Evolutionary conservation across 2,113 vertebrate species (phyloP), one percentile per base, ranked within the genome.

Genomic region (Callopanchax toddi): DNA sequence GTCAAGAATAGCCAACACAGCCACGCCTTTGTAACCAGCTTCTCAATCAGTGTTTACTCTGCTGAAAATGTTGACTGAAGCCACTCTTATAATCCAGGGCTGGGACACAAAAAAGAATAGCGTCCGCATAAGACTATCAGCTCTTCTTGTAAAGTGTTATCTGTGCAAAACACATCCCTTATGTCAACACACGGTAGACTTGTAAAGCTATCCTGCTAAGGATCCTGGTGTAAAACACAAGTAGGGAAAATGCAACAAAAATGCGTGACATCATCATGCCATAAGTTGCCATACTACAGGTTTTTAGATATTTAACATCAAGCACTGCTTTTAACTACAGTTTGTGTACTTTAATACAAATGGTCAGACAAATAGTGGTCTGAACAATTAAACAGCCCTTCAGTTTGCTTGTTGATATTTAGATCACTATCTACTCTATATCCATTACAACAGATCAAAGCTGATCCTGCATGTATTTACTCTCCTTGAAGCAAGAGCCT

Each of bases 391-490:
- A 20, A 42, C 36, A 0, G 0, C 5, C 11, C 37, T 57, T 21
- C 29, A 48, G 53, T 13, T 58, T 3, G 5, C 21, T 5, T 32
- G 42, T 44, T 55, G 25, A 76, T 84, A 79, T 75, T 18, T 25
- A 67, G 57, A 22, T 22, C 37, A 83, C 84, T 69, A 81, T 56
- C 58, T n/a, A n/a, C n/a, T n/a, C n/a, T n/a, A 86, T 57, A n/a
- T n/a, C n/a, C n/a, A n/a, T 67, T 76, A 88, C 63, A 72, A 22
- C 17, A 34, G 58, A 90, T 91, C 79, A 91, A 91, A 92, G 85
- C 66, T 34, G 55, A 51, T 25, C 20, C 52, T 60, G 54, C 13
- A 56, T 60, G 71, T 51, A 76, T 83, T 84, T 70, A 60, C 62
- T 49, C 68, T 73, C 53, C 54, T 52, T 53, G 18, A 43, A 62